Evolutionary conservation across 1,140 invertebrate species (phyloP).

Genomic region (Bombus haemorrhoidalis): DNA sequence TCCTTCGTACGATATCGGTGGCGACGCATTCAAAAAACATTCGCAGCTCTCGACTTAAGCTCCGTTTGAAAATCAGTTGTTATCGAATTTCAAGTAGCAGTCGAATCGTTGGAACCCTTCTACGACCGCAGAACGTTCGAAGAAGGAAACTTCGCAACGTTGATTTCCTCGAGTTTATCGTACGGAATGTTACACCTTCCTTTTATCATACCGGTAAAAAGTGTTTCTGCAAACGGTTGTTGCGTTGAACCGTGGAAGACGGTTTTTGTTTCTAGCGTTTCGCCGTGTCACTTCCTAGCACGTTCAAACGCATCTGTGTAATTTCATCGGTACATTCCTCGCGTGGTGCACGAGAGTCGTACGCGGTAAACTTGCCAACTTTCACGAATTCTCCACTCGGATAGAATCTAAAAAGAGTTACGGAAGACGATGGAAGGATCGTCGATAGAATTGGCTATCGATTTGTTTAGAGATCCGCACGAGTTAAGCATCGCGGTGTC

Average conservation of each 20-base stretch:
- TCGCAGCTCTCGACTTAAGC: background rate
- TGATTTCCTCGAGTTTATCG: slow-evolving; percentile 7
- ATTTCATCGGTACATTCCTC: background rate
- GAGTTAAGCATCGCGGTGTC: slow-evolving; percentile 16
- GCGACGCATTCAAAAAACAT: background rate
- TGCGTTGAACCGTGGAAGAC: slow-evolving; percentile 3
- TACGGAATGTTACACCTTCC: background rate
- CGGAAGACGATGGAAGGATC: background rate
- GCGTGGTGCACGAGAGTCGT: background rate
- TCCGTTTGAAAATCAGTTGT: background rate
- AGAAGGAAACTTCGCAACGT: background rate
- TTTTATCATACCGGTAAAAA: background rate
- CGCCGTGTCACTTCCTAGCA: slow-evolving; percentile 19
- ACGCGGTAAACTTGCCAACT: background rate
- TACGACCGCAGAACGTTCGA: background rate
- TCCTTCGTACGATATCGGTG: background rate
- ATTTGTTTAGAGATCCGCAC: slow-evolving; percentile 11
- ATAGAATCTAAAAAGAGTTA: background rate
- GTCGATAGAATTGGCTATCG: background rate
- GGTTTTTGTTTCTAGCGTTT: background rate
- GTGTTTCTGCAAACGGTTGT: background rate
- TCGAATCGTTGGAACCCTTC: background rate
- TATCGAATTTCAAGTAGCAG: background rate
- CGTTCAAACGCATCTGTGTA: background rate
- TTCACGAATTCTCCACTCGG: background rate